phyloP scores from a whole-genome alignment of 2,888 invertebrate species.

The Diaperis boleti region DNA sequence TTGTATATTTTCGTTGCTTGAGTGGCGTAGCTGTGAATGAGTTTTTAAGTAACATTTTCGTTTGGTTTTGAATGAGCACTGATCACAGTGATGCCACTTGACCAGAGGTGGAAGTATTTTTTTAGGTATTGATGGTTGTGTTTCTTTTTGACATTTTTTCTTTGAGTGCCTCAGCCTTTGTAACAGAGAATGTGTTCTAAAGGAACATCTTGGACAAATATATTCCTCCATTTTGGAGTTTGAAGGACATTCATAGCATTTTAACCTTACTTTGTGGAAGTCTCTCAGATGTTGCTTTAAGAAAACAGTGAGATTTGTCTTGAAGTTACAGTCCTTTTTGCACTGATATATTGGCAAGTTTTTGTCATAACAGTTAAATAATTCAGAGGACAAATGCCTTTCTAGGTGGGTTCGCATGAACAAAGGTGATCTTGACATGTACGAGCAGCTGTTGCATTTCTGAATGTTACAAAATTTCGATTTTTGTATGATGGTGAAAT shows the following conservation, averaged over 20 bases:
- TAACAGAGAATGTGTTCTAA: no score
- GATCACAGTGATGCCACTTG: background rate
- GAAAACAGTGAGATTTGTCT: background rate
- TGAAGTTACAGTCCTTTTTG: background rate
- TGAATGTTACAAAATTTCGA: background rate
- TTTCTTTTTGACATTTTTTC: no score
- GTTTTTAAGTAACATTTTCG: constrained; percentile 2
- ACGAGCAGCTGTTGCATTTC: background rate
- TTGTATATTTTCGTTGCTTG: background rate
- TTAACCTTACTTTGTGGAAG: background rate
- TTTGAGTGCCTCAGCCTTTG: no score
- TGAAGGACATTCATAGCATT: background rate
- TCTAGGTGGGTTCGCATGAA: background rate
- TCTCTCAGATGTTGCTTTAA: background rate
- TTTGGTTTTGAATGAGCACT: constrained; percentile 1
- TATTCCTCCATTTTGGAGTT: no score
- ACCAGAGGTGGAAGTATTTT: background rate
- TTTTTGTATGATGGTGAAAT: background rate
- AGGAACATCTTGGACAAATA: no score
- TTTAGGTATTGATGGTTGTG: background rate
- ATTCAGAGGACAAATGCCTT: background rate
- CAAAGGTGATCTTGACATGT: background rate
- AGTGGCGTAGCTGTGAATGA: background rate
- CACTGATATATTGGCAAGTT: background rate
- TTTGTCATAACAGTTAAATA: background rate